phyloP scores from a whole-genome alignment of 1,140 invertebrate genomes.

The Anadara kagoshimensis region DNA sequence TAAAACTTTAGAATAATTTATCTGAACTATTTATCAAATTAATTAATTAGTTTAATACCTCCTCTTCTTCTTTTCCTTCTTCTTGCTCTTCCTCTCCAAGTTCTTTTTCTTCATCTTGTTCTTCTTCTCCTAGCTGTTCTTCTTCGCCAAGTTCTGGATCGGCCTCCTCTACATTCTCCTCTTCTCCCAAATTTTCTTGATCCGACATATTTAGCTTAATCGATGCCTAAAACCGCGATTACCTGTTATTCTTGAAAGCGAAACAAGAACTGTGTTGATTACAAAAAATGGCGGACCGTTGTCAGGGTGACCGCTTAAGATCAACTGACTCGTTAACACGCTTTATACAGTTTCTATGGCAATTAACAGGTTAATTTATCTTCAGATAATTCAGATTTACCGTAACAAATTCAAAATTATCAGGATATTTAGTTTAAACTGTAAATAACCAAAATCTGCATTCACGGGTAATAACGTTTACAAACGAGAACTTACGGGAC shows the following conservation, averaged over 20 bases:
- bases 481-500: no score
- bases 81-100: slow-evolving; percentile 54
- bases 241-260: background rate
- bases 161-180: slow-evolving; percentile 42
- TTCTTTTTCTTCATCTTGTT: slow-evolving; percentile 46
- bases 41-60: slow-evolving; percentile 35
- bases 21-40: no score
- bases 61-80: slow-evolving; percentile 57
- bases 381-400: no score
- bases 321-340: background rate
- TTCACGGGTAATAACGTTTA: no score
- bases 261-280: slow-evolving; percentile 45
- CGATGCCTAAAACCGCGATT: background rate
- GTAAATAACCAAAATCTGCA: no score
- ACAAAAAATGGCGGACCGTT: slow-evolving; percentile 63
- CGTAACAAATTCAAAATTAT: no score
- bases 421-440: no score
- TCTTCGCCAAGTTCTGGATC: slow-evolving; percentile 20
- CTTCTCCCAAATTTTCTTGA: slow-evolving; percentile 47
- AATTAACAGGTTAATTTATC: no score
- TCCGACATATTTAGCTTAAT: slow-evolving; percentile 46
- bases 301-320: slow-evolving; percentile 49
- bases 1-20: no score
- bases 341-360: no score
- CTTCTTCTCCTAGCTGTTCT: slow-evolving; percentile 38